Evolutionary conservation across 2,113 vertebrate genomes (phyloP), one percentile per base, ranked within the genome.

Genomic region (Scartelaos histophorus): DNA sequence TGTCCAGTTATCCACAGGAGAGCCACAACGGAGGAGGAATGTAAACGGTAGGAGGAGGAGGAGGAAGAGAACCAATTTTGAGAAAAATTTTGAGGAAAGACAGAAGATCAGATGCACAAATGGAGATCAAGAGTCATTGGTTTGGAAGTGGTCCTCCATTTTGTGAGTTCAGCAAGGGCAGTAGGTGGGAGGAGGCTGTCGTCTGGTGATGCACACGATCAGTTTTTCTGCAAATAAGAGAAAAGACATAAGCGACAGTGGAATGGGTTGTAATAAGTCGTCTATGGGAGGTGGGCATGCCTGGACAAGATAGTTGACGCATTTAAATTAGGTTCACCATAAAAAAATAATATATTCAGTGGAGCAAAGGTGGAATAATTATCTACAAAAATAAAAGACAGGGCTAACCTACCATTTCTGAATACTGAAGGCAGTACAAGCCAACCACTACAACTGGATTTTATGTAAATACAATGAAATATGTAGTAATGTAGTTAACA

Each of bases 161-260:
- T 54, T 56, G 74, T 86, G 83, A 84, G 82, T 87, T 93, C 87
- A 93, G 88, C 91, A 93, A 75, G 90, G 91, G 89, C 93, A 93
- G 88, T 94, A 91, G 82, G 93, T 90, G 69, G 90, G 90, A 85
- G 89, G 91, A 78, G 90, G 90, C 82, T 81, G 91, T 88, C 90
- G 89, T 90, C 84, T 89, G 25, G 88, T 90, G 80, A 93, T 92
- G 90, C 90, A 93, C 80, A 94, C 90, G 12, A 93, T 94, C 89
- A 94, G 90, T 91, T 93, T 93, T 91, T 94, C 92, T 93, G 92
- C 51, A 82, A 83, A 34, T 7, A 17, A 17, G 25, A 61, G 53
- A 85, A 21, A 82, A 64, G 64, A 65, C 24, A 69, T 0, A 76
- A 76, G 43, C 46, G 17, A 6, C 22, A 17, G n/a, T n/a, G 29